Base-by-base conservation (phyloP, 2,888 invertebrate genomes). In the Athetis lepigone region DNA sequence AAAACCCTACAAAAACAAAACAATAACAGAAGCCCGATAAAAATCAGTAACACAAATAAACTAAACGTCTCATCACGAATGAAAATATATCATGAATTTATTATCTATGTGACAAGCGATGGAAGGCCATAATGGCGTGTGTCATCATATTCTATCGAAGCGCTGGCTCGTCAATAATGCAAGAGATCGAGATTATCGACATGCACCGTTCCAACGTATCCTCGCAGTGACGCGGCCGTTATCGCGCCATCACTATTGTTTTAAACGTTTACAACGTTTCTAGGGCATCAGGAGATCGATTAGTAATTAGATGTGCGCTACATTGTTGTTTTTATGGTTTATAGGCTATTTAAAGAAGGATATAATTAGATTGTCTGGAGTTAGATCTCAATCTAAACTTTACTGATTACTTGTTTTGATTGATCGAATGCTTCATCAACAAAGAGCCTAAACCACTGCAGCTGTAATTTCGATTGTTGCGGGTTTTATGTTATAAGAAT, bases 111-210 rank as follows among this genome's bases (percentile, higher is more conserved):
- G 91, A 90, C 90, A 89, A 89, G 85, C 86, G 84, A 84, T 84
- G 82, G 86, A 85, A 86, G 86, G 85, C 84, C 85, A 79, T 89
- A 87, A 89, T 92, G 89, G 90, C 91, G 90, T 90, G 92, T 93
- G 90, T 89, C 93, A 93, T 92, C 92, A 90, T 92, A 90, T 90
- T 92, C 90, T 90, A 90, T 91, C 86, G 88, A 86, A 89, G 88
- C 87, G 88, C 81, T 82, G 85, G 80, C 88, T 90, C 90, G 85
- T 94, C 90, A 94, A 93, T 93, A 93, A 95, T 94, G 91, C 92
- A 93, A 65, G 81, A 83, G 83, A 88, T 88, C 84, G 82, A 91
- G 91, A 93, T 93, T 92, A 93, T 91, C 89, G 85, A 92, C 94
- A 93, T 94, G 94, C 92, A 93, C 89, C 82, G 84, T 87, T 88